These are phyloP conservation scores for Pluvialis apricaria DNA, from an alignment of 2,113 vertebrate genomes.

Conservation along the genomic window DNA sequence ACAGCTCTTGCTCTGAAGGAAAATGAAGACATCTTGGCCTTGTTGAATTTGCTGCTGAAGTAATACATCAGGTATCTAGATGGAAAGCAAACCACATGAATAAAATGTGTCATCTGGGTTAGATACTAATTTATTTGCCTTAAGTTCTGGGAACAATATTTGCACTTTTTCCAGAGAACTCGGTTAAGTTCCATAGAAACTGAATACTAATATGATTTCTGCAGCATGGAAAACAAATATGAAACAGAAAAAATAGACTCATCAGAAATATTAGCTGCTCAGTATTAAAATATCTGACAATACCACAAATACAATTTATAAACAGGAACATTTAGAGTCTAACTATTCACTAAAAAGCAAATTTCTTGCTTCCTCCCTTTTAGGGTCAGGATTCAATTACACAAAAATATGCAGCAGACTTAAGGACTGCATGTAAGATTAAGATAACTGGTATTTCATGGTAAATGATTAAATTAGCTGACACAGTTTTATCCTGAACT, in stretches of 20 bases:
- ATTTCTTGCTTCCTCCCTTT: constrained; percentile 29
- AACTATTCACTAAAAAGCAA: constrained; percentile 56
- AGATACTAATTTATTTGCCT: neutral
- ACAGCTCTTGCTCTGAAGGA: constrained; percentile 57
- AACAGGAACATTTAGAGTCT: constrained; percentile 38
- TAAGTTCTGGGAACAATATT: constrained; percentile 4
- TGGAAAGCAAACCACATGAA: constrained; percentile 22
- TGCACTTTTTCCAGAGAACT: constrained; percentile 27
- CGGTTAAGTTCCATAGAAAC: neutral
- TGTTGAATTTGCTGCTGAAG: constrained; percentile 63
- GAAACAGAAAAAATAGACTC: constrained; percentile 6
- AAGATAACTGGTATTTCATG: constrained; percentile 69
- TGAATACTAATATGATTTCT: constrained; percentile 16
- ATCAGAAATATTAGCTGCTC: neutral
- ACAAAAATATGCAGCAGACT: constrained; percentile 50
- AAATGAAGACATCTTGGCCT: constrained; percentile 79
- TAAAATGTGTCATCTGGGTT: neutral
- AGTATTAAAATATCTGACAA: neutral
- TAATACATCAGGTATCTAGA: constrained; percentile 73
- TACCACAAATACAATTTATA: neutral
- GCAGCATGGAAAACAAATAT: constrained; percentile 19
- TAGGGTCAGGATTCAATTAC: constrained; percentile 69
- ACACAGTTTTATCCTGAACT: constrained; percentile 69
- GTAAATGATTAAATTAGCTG: constrained; percentile 75
- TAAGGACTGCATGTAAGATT: constrained; percentile 59